These are phyloP conservation scores for Alfaro cultratus DNA, from an alignment of 2,797 vertebrate species.

Conservation along the genomic window DNA sequence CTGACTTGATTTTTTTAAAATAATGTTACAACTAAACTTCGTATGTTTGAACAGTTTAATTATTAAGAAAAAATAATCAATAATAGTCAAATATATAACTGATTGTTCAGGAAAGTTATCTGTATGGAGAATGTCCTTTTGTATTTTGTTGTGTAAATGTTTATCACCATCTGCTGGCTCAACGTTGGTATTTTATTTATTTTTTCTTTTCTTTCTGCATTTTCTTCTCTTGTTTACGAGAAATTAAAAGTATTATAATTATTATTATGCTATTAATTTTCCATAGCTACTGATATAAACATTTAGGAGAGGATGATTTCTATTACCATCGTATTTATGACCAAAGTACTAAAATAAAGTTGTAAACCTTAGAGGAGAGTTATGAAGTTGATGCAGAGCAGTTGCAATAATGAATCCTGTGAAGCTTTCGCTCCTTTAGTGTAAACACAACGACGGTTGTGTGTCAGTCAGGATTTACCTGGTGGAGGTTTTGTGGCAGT, in stretches of 20 bases:
- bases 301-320: neutral
- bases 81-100: neutral
- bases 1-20: neutral
- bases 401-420: neutral
- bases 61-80: neutral
- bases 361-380: neutral
- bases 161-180: neutral
- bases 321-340: neutral
- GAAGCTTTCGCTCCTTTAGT: neutral
- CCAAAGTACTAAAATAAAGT: neutral
- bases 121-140: neutral
- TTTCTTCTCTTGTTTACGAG: neutral
- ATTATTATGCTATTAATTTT: neutral
- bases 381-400: neutral
- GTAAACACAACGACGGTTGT: constrained; percentile 1
- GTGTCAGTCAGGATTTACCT: constrained; percentile 14
- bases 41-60: neutral
- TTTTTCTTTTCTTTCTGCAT: neutral
- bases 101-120: neutral
- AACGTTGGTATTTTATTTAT: neutral
- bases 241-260: neutral
- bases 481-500: constrained; percentile 1
- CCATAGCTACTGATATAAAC: neutral
- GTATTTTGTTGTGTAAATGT: neutral
- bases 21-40: neutral